Evolutionary conservation across 2,113 vertebrate genomes (phyloP), one percentile per base, ranked within the genome.

Genomic region (Dasyprocta punctata): DNA sequence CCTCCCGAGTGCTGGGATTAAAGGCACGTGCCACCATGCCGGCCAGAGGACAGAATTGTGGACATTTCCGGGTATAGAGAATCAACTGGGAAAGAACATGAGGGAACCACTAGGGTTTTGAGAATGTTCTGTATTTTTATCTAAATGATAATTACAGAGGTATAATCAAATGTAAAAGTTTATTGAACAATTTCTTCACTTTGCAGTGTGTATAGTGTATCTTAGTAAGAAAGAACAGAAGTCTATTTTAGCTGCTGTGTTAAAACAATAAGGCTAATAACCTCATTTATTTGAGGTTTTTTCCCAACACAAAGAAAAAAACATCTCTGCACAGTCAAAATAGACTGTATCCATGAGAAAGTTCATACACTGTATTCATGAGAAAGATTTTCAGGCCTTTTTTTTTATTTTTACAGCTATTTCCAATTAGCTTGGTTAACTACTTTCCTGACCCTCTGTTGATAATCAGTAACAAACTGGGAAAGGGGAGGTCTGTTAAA

Each of bases 391-490:
- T 33, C 24, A 73, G 49, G n/a, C 13, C 44, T 96, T 82, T 86
- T 78, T 52, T 56, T 47, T 52, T 92, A 81, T 13, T 73, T 93
- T 88, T 83, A 86, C 14, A 44, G 24, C 11, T 33, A 96, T 80
- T 95, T 89, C 54, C n/a, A 95, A 75, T 73, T 85, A 81, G 20
- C 47, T 73, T 88, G 44, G 33, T 88, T 85, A 96, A 73, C 61
- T 56, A 92, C 56, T 84, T 93, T 92, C 84, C 63, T 94, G 13
- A 89, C 44, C 30, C 41, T 88, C 52, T 33, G 16, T 1, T 92
- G 56, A 85, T 80, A 86, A 92, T 91, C 36, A 92, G 77, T 81
- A 92, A 93, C 83, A 92, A 91, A 80, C 0, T 88, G 91, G 58
- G 56, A 93, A 89, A 78, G 49, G 7, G 14, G 38, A 47, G 24